Evolutionary conservation across 2,888 invertebrate genomes (phyloP).

Genomic region (Parnassius glacialis): DNA sequence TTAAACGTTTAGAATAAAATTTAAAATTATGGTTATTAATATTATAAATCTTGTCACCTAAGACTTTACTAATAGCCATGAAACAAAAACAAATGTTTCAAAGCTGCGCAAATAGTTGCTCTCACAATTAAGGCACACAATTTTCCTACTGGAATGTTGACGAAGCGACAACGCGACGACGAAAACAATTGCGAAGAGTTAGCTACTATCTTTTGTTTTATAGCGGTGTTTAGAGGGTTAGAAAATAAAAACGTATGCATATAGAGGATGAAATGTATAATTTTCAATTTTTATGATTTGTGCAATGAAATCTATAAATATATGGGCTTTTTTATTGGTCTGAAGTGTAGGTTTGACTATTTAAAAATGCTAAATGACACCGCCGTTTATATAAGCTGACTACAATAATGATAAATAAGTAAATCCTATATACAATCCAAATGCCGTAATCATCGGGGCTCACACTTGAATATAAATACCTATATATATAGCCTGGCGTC

Average conservation of each 20-base stretch:
- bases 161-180: slow-evolving; percentile 17
- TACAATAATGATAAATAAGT: background rate
- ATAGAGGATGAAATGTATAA: too few relatives aligned
- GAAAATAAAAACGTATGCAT: background rate
- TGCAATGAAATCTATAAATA: background rate
- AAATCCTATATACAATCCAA: too few relatives aligned
- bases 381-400: too few relatives aligned
- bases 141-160: slow-evolving; percentile 12
- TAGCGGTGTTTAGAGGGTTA: background rate
- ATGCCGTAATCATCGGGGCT: too few relatives aligned
- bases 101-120: slow-evolving; percentile 17
- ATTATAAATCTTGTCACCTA: too few relatives aligned
- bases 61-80: background rate
- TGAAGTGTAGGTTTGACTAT: too few relatives aligned
- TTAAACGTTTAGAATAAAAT: too few relatives aligned
- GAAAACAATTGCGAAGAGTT: slow-evolving; percentile 20
- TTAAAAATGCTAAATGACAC: too few relatives aligned
- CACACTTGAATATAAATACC: too few relatives aligned
- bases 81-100: slow-evolving; percentile 21
- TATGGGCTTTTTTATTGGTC: too few relatives aligned
- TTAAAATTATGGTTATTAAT: too few relatives aligned
- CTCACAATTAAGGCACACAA: slow-evolving; percentile 20
- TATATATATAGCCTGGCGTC: too few relatives aligned
- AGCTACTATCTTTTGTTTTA: slow-evolving; percentile 15
- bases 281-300: background rate